phyloP scores from a whole-genome alignment of 2,888 invertebrate species.

The Pomacea canaliculata region DNA sequence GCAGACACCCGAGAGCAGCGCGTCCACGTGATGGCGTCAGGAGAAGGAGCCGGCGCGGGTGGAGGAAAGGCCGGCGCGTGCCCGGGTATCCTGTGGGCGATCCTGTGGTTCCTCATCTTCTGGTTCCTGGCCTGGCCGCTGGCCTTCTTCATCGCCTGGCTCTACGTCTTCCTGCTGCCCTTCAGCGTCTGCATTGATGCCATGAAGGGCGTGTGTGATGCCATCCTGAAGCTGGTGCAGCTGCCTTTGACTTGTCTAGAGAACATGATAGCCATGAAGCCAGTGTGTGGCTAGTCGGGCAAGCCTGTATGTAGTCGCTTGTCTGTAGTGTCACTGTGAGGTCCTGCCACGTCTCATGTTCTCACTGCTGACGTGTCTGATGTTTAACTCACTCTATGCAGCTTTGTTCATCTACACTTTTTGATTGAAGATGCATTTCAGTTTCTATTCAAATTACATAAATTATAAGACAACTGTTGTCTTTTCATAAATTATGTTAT shows the following conservation, averaged over 20 bases:
- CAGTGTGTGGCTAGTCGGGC: constrained; percentile 47
- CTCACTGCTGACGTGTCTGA: no score
- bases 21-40: neutral
- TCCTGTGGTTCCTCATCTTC: constrained; percentile 66
- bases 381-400: no score
- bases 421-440: no score
- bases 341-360: no score
- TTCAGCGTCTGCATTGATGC: constrained; percentile 62
- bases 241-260: constrained; percentile 64
- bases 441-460: no score
- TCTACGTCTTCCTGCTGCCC: constrained; percentile 66
- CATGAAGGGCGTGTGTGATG: constrained; percentile 57
- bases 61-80: constrained; percentile 50
- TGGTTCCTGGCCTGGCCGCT: constrained; percentile 66
- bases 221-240: constrained; percentile 60
- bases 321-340: no score
- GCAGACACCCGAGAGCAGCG: neutral
- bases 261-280: constrained; percentile 64
- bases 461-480: no score
- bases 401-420: no score
- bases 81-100: constrained; percentile 60
- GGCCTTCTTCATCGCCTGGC: constrained; percentile 63
- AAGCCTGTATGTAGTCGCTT: no score
- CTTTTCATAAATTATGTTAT: no score
- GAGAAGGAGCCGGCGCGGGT: constrained; percentile 41